Evolutionary conservation across 2,888 invertebrate species (phyloP).

Genomic region (Mellilla xanthometata): DNA sequence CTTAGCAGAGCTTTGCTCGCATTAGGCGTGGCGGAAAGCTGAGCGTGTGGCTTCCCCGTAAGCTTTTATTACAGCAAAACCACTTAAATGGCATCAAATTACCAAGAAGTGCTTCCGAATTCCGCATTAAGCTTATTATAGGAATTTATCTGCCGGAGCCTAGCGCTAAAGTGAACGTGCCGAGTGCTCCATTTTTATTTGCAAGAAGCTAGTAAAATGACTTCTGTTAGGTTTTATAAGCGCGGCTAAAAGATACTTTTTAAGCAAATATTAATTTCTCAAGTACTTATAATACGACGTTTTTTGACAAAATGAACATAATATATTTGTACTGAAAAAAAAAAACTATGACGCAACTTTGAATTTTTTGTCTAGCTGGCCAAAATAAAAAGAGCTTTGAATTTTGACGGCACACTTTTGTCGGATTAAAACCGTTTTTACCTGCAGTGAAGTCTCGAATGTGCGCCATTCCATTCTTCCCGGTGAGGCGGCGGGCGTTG

Average conservation of each 20-base stretch:
- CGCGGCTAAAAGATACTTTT: too few species aligned
- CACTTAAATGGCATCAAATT: conserved; percentile 28
- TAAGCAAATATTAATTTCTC: too few species aligned
- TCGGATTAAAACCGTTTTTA: conserved; percentile 30
- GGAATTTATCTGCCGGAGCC: conserved; percentile 1
- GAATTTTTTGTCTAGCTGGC: too few species aligned
- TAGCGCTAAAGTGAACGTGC: conserved; percentile 1
- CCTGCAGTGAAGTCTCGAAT: conserved; percentile 96
- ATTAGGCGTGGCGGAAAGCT: conserved; percentile 6
- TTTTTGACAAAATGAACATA: too few species aligned
- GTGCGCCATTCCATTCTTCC: conserved; percentile 95
- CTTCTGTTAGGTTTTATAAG: too few species aligned
- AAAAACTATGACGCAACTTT: too few species aligned
- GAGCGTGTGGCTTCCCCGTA: not conserved
- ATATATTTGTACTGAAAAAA: too few species aligned
- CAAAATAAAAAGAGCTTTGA: too few species aligned
- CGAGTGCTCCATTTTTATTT: conserved; percentile 4
- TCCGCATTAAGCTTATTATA: conserved; percentile 18
- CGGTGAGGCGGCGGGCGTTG: conserved; percentile 96
- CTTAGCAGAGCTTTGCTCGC: conserved; percentile 7
- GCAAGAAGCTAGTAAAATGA: not conserved
- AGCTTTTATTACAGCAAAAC: conserved; percentile 21
- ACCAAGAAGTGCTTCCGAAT: conserved; percentile 11
- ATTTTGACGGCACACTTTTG: too few species aligned
- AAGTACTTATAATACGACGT: too few species aligned